These are phyloP conservation scores for Novumbra hubbsi DNA, from an alignment of 2,797 vertebrate genomes.

Conservation along the genomic window DNA sequence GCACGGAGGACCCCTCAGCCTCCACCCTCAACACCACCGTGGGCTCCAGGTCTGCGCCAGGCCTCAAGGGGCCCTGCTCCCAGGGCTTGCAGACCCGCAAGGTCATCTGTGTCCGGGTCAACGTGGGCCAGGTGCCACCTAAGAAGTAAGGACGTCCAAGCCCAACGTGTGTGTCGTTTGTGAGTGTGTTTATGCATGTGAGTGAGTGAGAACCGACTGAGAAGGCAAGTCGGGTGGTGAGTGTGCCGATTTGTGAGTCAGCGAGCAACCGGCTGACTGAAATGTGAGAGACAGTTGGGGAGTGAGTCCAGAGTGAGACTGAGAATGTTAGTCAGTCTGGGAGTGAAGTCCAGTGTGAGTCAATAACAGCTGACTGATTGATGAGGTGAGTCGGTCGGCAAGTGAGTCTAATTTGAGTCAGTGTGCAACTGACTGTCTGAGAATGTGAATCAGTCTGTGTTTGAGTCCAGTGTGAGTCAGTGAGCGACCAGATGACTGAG, in stretches of 20 bases:
- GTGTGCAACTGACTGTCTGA: too few relatives aligned
- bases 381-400: too few relatives aligned
- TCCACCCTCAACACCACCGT: conserved; percentile 79
- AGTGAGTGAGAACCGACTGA: conserved; percentile 19
- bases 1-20: conserved; percentile 86
- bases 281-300: too few relatives aligned
- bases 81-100: conserved; percentile 94
- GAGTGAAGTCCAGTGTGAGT: too few relatives aligned
- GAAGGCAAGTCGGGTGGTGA: neutral
- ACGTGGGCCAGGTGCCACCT: conserved; percentile 96
- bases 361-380: too few relatives aligned
- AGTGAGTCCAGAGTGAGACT: neutral
- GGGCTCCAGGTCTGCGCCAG: conserved; percentile 66
- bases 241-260: conserved; percentile 8
- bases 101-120: conserved; percentile 96
- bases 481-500: too few relatives aligned
- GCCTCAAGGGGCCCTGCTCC: conserved; percentile 77
- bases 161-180: conserved; percentile 13
- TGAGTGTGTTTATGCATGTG: neutral
- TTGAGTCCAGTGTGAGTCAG: too few relatives aligned
- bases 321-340: neutral
- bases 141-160: conserved; percentile 87
- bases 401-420: too few relatives aligned
- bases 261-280: too few relatives aligned
- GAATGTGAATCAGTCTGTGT: neutral